These are phyloP conservation scores for Lasioglossum oenotherae DNA, from an alignment of 2,888 invertebrate species.

Conservation along the genomic window DNA sequence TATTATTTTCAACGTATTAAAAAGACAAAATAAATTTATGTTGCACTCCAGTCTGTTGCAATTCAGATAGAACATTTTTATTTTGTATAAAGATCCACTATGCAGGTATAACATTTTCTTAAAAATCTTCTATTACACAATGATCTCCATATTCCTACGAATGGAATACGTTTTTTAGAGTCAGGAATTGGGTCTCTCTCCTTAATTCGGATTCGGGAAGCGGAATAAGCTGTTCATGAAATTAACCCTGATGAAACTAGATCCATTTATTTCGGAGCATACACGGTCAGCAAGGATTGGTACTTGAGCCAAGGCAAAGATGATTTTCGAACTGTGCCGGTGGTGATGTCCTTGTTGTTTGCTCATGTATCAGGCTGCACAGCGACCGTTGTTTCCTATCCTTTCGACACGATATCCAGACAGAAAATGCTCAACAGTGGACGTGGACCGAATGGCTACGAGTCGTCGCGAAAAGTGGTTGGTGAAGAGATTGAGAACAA, in stretches of 20 bases:
- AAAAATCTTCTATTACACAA: neutral
- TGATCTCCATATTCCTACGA: neutral
- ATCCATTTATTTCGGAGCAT: constrained; percentile 42
- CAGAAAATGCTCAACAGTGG: constrained; percentile 59
- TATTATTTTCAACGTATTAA: no score
- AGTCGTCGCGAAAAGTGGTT: constrained; percentile 29
- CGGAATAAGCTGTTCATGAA: neutral
- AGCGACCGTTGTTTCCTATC: constrained; percentile 46
- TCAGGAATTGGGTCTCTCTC: neutral
- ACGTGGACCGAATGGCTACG: neutral
- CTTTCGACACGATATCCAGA: constrained; percentile 48
- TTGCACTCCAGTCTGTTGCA: no score
- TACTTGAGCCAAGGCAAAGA: constrained; percentile 6
- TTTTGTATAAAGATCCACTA: no score
- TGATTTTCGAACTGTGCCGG: neutral
- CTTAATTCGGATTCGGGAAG: neutral
- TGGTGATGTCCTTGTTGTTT: constrained; percentile 33
- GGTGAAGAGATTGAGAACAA: constrained; percentile 6
- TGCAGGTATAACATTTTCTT: neutral
- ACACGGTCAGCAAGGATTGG: constrained; percentile 19
- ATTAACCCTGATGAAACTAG: constrained; percentile 7
- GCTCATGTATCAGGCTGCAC: constrained; percentile 26
- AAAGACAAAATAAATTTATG: no score
- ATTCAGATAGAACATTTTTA: no score
- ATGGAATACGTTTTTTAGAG: neutral